Conservation (phyloP, 2,888 invertebrate genomes). For the Parnassius smintheus region DNA sequence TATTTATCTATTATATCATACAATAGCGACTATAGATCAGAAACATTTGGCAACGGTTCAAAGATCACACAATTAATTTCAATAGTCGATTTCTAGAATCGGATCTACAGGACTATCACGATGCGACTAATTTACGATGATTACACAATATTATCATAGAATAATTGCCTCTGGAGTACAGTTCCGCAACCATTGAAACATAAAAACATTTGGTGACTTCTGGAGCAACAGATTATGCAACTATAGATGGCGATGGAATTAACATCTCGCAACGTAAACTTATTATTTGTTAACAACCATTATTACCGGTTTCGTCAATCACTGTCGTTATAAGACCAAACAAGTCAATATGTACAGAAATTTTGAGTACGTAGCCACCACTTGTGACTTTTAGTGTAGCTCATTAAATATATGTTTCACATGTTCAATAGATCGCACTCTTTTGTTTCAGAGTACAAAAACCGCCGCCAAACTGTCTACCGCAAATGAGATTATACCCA, state of each 20-base stretch:
- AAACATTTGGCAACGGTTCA: slow-evolving; percentile 69
- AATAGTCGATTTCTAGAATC: slow-evolving; percentile 61
- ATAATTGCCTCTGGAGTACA: slow-evolving; percentile 53
- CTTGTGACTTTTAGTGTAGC: slow-evolving; percentile 4
- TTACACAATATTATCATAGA: slow-evolving; percentile 61
- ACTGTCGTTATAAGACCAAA: slow-evolving; percentile 54
- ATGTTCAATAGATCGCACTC: slow-evolving; percentile 18
- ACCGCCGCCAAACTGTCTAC: slow-evolving; percentile 80
- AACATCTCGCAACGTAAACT: slow-evolving; percentile 59
- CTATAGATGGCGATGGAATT: slow-evolving; percentile 59
- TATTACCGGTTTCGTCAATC: slow-evolving; percentile 64
- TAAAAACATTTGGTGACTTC: slow-evolving; percentile 62
- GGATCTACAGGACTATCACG: slow-evolving; percentile 64
- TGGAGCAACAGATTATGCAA: slow-evolving; percentile 54
- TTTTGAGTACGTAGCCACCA: slow-evolving; percentile 22
- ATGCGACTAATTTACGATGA: slow-evolving; percentile 61
- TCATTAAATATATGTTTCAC: slow-evolving; percentile 8
- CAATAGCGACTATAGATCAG: slow-evolving; percentile 41
- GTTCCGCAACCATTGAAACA: slow-evolving; percentile 48
- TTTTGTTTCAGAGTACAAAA: slow-evolving; percentile 60
- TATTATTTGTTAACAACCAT: slow-evolving; percentile 69
- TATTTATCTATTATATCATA: slow-evolving; percentile 9
- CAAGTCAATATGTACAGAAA: slow-evolving; percentile 56
- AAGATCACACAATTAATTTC: slow-evolving; percentile 71
- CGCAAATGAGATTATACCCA: slow-evolving; percentile 76